phyloP scores from a whole-genome alignment of 2,888 invertebrate species.

The Trissolcus japonicus region DNA sequence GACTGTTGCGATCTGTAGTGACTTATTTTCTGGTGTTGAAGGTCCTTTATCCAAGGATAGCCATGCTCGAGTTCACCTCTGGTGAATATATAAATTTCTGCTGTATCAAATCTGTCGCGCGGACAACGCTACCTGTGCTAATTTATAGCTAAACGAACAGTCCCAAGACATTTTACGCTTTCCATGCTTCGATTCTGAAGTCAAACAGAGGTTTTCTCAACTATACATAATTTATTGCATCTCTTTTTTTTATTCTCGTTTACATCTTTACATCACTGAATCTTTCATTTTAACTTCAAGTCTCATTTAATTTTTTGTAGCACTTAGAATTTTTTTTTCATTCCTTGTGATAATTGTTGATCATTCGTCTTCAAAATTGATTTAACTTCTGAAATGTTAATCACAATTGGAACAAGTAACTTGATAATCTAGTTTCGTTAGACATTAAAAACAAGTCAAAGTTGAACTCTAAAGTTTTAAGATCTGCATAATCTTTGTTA shows the following conservation, averaged over 20 bases:
- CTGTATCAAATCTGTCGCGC: slow-evolving; percentile 42
- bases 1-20: slow-evolving; percentile 26
- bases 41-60: slow-evolving; percentile 29
- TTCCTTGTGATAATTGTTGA: too few relatives aligned
- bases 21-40: slow-evolving; percentile 42
- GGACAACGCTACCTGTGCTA: slow-evolving; percentile 22
- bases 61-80: slow-evolving; percentile 5
- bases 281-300: slow-evolving; percentile 10
- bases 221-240: slow-evolving; percentile 11
- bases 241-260: slow-evolving; percentile 5
- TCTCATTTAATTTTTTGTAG: slow-evolving; percentile 1
- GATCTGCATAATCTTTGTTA: too few relatives aligned
- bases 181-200: neutral
- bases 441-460: too few relatives aligned
- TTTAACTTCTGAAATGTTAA: too few relatives aligned
- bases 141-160: slow-evolving; percentile 39
- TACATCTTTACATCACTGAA: neutral
- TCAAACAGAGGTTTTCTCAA: neutral
- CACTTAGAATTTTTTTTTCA: neutral
- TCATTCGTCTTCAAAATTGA: too few relatives aligned
- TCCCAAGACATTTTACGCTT: slow-evolving; percentile 19
- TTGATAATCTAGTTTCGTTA: too few relatives aligned
- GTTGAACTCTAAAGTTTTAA: too few relatives aligned
- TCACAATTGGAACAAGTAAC: too few relatives aligned
- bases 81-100: slow-evolving; percentile 30